Evolutionary conservation across 1,140 invertebrate genomes (phyloP), one percentile per base, ranked within the genome.

Genomic region (Trichogramma pretiosum): DNA sequence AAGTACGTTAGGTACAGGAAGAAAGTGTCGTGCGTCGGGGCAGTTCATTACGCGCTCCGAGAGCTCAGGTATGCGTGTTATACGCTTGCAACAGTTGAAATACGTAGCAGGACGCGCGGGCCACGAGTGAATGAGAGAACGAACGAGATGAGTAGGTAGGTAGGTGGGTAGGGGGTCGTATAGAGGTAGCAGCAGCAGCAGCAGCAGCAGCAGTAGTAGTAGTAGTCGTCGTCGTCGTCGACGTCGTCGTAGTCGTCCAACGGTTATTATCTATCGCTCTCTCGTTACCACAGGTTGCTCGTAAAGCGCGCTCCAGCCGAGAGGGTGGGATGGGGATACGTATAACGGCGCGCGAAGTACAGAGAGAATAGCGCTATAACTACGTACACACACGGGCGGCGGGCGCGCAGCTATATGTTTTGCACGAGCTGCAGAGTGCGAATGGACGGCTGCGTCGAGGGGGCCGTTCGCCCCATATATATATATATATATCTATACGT

Each of bases 201-300:
- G n/a, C n/a, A n/a, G n/a, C n/a, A n/a, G n/a, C n/a, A n/a, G n/a
- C n/a, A n/a, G n/a, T n/a, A n/a, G n/a, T n/a, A n/a, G n/a, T n/a
- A n/a, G n/a, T n/a, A n/a, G n/a, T n/a, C n/a, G n/a, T n/a, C n/a
- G n/a, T n/a, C n/a, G n/a, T n/a, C n/a, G n/a, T n/a, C n/a, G n/a
- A n/a, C n/a, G n/a, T n/a, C n/a, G n/a, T n/a, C n/a, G n/a, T n/a
- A n/a, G n/a, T n/a, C n/a, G 62, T 66, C 59, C 22, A 41, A 46
- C 67, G 63, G 67, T 72, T 72, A 71, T 72, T 72, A 72, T 72
- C 70, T 71, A 72, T 72, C 68, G 67, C 65, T 70, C n/a, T n/a
- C 67, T 72, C 67, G 70, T 72, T 70, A 72, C 70, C 70, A 72
- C 70, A 72, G 70, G 70, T 70, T 70, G 68, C 68, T 72, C 69